Conservation (phyloP, 1,140 invertebrate species). For the Drosophila ficusphila region DNA sequence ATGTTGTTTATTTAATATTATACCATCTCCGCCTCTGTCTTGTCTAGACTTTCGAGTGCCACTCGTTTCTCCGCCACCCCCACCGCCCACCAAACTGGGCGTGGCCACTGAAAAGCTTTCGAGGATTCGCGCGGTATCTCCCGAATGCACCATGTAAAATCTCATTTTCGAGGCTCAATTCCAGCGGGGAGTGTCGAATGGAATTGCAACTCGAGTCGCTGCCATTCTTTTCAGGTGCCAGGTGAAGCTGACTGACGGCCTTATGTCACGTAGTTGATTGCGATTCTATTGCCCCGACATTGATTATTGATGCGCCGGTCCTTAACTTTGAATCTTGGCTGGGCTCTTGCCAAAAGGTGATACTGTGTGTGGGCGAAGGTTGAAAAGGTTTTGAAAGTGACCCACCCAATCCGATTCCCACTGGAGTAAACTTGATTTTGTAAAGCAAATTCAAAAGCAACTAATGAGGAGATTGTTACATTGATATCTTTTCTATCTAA, state of each 20-base stretch:
- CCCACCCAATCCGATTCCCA: background rate
- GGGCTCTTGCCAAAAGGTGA: background rate
- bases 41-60: slow-evolving; percentile 42
- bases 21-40: slow-evolving; percentile 23
- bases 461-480: background rate
- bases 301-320: slow-evolving; percentile 51
- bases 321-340: slow-evolving; percentile 31
- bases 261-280: slow-evolving; percentile 69
- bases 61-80: background rate
- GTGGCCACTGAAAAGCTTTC: slow-evolving; percentile 4
- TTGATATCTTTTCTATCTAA: background rate
- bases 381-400: background rate
- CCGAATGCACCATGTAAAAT: slow-evolving; percentile 9
- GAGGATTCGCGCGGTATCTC: slow-evolving; percentile 21
- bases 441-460: background rate
- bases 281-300: slow-evolving; percentile 57
- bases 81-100: background rate
- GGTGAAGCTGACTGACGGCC: slow-evolving; percentile 22
- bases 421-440: background rate
- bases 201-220: slow-evolving; percentile 32
- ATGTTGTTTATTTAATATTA: slow-evolving; percentile 41
- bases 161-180: slow-evolving; percentile 42
- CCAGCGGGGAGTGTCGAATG: slow-evolving; percentile 18
- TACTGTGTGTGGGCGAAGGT: background rate
- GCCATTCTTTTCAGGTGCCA: slow-evolving; percentile 25